A percentile compares a stretch with the other conserved stretches of the same genome.
Evolutionary conservation across 2,797 vertebrate species (phyloP).

Genomic region (Thripadectes ignobilis): DNA sequence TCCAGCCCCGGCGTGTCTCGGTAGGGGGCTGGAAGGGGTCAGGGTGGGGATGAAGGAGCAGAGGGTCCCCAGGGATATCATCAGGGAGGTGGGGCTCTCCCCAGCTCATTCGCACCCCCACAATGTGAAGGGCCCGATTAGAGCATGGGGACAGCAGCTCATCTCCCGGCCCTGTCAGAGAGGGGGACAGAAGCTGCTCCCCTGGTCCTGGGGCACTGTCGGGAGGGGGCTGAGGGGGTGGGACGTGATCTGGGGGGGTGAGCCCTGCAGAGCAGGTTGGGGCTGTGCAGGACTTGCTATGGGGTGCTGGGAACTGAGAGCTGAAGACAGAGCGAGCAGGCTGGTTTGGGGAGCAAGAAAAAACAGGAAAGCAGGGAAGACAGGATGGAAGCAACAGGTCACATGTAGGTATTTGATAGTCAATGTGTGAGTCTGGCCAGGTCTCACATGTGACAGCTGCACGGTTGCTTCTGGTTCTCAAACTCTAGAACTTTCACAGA

Average conservation of each 20-base stretch:
- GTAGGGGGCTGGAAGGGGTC: neutral
- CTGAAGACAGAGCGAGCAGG: neutral
- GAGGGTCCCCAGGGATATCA: neutral
- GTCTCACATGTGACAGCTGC: neutral
- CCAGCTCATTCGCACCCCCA: neutral
- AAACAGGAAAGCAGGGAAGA: neutral
- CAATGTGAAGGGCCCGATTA: neutral
- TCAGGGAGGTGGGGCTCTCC: neutral
- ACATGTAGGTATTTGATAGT: too few relatives aligned
- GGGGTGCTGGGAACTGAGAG: neutral
- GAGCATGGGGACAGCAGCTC: fast-evolving
- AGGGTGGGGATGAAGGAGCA: neutral
- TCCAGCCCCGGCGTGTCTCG: neutral
- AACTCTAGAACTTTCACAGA: neutral
- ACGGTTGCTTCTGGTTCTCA: neutral
- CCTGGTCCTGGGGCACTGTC: fast-evolving
- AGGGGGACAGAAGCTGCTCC: fast-evolving
- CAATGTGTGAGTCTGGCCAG: neutral
- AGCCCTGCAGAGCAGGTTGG: neutral
- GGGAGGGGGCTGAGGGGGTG: neutral
- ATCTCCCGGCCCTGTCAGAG: neutral
- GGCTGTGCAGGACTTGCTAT: neutral
- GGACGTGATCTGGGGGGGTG: too few relatives aligned
- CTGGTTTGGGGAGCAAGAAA: neutral
- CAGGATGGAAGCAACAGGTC: neutral